Evolutionary conservation across 2,888 invertebrate species (phyloP).

Genomic region (Caenorhabditis sp.): DNA sequence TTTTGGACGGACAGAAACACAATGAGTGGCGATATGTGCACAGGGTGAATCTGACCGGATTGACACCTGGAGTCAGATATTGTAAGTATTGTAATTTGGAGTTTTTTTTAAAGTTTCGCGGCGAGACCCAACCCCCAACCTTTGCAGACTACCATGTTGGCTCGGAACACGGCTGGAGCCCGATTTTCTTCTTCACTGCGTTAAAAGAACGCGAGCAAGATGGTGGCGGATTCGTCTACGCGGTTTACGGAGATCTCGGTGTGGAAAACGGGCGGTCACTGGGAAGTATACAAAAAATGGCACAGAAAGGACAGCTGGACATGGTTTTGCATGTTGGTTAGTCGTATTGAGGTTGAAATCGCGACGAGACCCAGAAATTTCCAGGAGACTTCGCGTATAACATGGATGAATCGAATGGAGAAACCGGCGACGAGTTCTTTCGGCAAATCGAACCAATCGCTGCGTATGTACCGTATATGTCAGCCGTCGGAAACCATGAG

Average conservation of each 20-base stretch:
- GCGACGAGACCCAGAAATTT: no score
- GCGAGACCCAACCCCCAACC: no score
- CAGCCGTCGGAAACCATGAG: conserved; percentile 88
- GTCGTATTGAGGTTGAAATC: no score
- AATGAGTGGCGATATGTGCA: conserved; percentile 76
- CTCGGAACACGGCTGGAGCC: conserved; percentile 73
- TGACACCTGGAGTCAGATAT: conserved; percentile 74
- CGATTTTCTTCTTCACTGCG: conserved; percentile 75
- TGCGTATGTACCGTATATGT: conserved; percentile 91
- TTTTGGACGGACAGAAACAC: conserved; percentile 72
- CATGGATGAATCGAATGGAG: conserved; percentile 90
- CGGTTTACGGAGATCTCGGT: conserved; percentile 73
- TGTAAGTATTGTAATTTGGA: conserved; percentile 67
- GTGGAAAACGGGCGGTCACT: conserved; percentile 91
- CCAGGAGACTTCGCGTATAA: conserved; percentile 95
- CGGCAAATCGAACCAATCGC: conserved; percentile 91
- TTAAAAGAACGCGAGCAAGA: conserved; percentile 59
- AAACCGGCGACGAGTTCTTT: conserved; percentile 94
- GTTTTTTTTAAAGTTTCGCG: neutral
- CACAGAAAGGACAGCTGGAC: conserved; percentile 86
- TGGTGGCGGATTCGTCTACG: conserved; percentile 65
- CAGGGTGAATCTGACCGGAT: conserved; percentile 68
- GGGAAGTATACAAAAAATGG: conserved; percentile 90
- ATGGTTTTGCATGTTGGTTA: conserved; percentile 82
- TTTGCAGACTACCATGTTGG: conserved; percentile 73